Evolutionary conservation across 2,888 invertebrate genomes (phyloP).

Genomic region (Chirona hameri): DNA sequence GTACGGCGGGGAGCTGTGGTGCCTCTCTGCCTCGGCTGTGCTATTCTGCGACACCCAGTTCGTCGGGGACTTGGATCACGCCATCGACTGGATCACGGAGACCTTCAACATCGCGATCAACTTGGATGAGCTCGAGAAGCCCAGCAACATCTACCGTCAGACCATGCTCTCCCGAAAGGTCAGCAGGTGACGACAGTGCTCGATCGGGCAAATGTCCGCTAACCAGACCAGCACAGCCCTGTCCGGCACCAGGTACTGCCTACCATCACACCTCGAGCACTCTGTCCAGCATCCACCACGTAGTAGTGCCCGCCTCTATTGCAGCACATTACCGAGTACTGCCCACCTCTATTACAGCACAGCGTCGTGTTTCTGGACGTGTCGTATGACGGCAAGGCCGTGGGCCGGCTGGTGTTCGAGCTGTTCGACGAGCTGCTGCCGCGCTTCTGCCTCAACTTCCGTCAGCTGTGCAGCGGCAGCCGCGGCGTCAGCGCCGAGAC

Average conservation of each 20-base stretch:
- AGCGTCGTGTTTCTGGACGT: conserved; percentile 4
- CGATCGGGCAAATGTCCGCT: too few species aligned
- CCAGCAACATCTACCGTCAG: neutral
- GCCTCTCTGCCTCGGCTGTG: neutral
- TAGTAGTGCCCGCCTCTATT: too few species aligned
- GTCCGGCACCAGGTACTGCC: too few species aligned
- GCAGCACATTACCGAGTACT: too few species aligned
- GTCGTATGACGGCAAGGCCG: neutral
- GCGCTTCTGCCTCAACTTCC: neutral
- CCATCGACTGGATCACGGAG: conserved; percentile 5
- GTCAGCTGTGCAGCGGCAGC: neutral
- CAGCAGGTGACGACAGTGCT: neutral
- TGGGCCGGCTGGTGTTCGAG: conserved; percentile 22
- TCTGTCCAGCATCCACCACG: too few species aligned
- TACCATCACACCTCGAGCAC: too few species aligned
- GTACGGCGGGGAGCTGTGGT: neutral
- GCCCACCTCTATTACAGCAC: neutral
- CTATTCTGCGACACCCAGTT: neutral
- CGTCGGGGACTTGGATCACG: neutral
- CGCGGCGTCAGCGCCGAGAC: neutral
- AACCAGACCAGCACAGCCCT: too few species aligned
- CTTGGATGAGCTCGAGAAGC: neutral
- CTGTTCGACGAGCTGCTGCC: conserved; percentile 27
- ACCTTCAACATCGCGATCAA: neutral
- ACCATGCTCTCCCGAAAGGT: neutral